Percentiles rank a stretch among this genome's conserved stretches.
Conservation (phyloP, 2,797 vertebrate genomes). For the Channallabes apus region DNA sequence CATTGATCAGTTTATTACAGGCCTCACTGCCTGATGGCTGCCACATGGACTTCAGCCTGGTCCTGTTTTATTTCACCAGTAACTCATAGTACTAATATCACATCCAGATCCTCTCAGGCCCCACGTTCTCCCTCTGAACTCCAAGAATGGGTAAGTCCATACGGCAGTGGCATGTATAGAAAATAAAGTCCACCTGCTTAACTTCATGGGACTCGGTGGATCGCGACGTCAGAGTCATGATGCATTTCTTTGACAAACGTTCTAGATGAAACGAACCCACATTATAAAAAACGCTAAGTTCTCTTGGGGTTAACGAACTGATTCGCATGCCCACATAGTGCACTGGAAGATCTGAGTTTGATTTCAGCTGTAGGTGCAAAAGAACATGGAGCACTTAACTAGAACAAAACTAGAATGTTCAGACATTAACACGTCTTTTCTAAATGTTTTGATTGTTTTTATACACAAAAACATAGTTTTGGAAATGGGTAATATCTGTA, state of each 20-base stretch:
- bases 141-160: conserved; percentile 1
- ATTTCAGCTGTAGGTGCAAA: background rate
- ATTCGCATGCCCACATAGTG: background rate
- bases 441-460: too few relatives aligned
- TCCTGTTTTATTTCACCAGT: conserved; percentile 42
- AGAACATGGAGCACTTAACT: background rate
- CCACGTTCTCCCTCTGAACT: background rate
- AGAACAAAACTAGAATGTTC: background rate
- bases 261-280: background rate
- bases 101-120: conserved; percentile 12
- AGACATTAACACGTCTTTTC: too few relatives aligned
- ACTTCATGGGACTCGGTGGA: background rate
- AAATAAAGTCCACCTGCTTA: background rate
- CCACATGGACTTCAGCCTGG: conserved; percentile 34
- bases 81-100: conserved; percentile 28
- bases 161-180: background rate
- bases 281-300: background rate
- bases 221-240: background rate
- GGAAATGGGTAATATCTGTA: too few relatives aligned
- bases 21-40: conserved; percentile 12
- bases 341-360: background rate
- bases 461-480: too few relatives aligned
- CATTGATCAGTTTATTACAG: background rate
- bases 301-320: background rate
- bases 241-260: conserved; percentile 12